A percentile compares a stretch with the other conserved stretches of the same genome.
phyloP scores from a whole-genome alignment of 2,888 invertebrate species.

The Erynnis tages region DNA sequence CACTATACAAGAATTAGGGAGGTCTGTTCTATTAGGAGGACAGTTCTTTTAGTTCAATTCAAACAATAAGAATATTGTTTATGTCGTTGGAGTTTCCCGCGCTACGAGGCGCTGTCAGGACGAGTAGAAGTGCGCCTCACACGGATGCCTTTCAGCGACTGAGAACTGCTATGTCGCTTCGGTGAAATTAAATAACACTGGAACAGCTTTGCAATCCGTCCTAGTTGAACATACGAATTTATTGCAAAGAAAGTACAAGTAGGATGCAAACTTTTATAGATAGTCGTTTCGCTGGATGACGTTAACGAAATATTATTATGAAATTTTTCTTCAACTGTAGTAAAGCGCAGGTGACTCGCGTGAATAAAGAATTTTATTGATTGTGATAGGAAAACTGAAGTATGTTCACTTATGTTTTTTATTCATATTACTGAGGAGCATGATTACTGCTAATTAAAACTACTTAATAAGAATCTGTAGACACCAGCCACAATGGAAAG shows the following conservation, averaged over 20 bases:
- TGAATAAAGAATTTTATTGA: not conserved
- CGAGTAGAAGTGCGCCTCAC: conserved; percentile 38
- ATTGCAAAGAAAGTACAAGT: not conserved
- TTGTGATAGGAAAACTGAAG: too few species aligned
- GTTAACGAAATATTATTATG: not conserved
- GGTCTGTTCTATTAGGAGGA: too few species aligned
- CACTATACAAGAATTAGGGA: not conserved
- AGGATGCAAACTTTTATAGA: conserved; percentile 1
- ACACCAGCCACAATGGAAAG: too few species aligned
- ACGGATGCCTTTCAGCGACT: conserved; percentile 46
- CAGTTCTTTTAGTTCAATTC: not conserved
- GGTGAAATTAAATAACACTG: conserved; percentile 29
- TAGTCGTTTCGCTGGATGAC: not conserved
- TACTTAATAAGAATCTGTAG: too few species aligned
- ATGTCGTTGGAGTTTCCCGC: conserved; percentile 40
- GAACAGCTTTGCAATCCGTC: conserved; percentile 37
- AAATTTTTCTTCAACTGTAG: not conserved
- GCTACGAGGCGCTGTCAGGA: conserved; percentile 24
- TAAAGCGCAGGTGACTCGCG: not conserved
- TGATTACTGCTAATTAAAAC: too few species aligned
- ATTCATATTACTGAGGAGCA: too few species aligned
- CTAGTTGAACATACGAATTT: conserved; percentile 9
- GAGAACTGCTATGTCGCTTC: conserved; percentile 33
- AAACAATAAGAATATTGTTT: conserved; percentile 24
- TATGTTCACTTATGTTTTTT: not conserved